Conservation (phyloP, 1,140 invertebrate species). For the Aphaenogaster rudis region DNA sequence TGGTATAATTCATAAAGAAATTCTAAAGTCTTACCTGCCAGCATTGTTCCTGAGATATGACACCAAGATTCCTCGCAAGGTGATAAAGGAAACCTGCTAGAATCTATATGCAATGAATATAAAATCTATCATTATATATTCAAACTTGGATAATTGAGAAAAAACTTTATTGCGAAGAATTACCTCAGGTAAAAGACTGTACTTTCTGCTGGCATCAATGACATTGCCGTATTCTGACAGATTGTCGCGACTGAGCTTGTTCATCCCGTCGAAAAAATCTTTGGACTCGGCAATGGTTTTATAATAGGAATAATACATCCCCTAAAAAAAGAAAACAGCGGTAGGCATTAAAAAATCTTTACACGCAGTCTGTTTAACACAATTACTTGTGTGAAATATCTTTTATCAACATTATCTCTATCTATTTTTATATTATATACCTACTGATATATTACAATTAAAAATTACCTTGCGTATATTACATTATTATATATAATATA, state of each 20-base stretch:
- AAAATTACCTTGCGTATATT: not conserved
- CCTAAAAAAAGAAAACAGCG: constrained; percentile 87
- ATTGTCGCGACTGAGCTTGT: constrained; percentile 91
- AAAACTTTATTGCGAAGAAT: not conserved
- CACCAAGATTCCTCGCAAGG: constrained; percentile 84
- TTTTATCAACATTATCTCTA: not conserved
- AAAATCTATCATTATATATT: not conserved
- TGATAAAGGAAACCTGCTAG: constrained; percentile 88
- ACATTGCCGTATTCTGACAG: constrained; percentile 93
- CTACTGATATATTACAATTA: not conserved
- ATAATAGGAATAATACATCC: constrained; percentile 95
- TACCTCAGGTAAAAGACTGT: constrained; percentile 95
- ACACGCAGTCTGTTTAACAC: not conserved
- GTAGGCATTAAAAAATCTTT: not conserved
- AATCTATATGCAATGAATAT: constrained; percentile 85
- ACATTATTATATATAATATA: not conserved
- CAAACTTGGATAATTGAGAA: not conserved
- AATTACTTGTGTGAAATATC: not conserved
- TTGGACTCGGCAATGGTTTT: constrained; percentile 92
- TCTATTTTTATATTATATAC: not conserved
- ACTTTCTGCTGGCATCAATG: constrained; percentile 93
- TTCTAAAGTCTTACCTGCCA: constrained; percentile 81
- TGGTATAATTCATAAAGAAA: not conserved
- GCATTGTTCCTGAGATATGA: constrained; percentile 80
- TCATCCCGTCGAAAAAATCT: constrained; percentile 89